Evolutionary conservation across 2,888 invertebrate species (phyloP).

Genomic region (Diarsia brunnea): DNA sequence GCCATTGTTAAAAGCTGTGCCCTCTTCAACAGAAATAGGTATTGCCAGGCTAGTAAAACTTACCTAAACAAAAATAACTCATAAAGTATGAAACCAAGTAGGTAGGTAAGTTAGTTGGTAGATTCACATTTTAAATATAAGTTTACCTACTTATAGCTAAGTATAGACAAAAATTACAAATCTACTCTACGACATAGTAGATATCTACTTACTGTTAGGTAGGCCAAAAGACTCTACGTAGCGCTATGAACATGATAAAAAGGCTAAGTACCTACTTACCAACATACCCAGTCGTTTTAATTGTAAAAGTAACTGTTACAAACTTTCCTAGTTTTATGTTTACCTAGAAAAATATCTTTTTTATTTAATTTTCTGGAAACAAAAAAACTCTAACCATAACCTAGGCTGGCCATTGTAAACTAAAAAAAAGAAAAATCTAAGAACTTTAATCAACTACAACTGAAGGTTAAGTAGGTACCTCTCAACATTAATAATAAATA

Average conservation of each 20-base stretch:
- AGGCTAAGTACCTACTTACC: too few species aligned
- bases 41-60: too few species aligned
- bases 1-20: neutral
- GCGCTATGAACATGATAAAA: neutral
- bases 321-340: neutral
- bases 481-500: conserved; percentile 53
- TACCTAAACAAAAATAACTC: neutral
- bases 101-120: neutral
- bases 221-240: neutral
- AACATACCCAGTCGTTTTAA: neutral
- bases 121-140: neutral
- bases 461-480: conserved; percentile 12
- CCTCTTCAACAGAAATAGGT: neutral
- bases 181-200: neutral
- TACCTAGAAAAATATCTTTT: neutral
- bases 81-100: neutral
- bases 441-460: conserved; percentile 2
- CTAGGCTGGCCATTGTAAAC: too few species aligned
- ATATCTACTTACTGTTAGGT: neutral
- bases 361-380: neutral
- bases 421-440: neutral
- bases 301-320: neutral
- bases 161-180: too few species aligned
- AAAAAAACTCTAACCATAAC: neutral
- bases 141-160: too few species aligned